Evolutionary conservation across 1,140 invertebrate genomes (phyloP).

Genomic region (Pygmarrhopalites habei): DNA sequence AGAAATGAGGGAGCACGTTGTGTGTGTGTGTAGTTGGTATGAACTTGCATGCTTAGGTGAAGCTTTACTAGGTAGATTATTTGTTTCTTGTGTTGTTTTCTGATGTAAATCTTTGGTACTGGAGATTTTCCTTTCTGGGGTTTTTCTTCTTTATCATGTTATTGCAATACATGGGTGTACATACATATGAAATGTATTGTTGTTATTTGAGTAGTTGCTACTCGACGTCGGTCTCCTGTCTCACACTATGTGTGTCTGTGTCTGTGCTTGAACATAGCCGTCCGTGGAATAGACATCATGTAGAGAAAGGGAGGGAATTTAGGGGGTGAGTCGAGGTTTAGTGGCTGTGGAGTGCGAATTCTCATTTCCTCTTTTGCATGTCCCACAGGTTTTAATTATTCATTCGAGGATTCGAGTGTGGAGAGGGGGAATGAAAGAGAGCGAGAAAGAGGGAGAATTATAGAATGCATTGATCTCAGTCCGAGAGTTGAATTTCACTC

Average conservation of each 20-base stretch:
- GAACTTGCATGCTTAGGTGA: too few species aligned
- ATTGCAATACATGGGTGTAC: too few species aligned
- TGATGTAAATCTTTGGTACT: too few species aligned
- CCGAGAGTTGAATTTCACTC: too few species aligned
- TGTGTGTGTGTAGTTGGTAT: too few species aligned
- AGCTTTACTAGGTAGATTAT: too few species aligned
- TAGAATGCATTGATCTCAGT: too few species aligned
- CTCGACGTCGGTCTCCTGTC: not conserved
- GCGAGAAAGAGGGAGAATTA: not conserved
- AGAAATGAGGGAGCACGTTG: too few species aligned
- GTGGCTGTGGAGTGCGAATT: constrained; percentile 33
- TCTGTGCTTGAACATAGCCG: not conserved
- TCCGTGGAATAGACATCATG: constrained; percentile 16
- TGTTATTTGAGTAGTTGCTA: not conserved
- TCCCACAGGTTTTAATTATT: constrained; percentile 40
- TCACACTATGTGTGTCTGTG: not conserved
- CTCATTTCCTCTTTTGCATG: constrained; percentile 38
- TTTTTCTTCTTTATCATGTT: too few species aligned
- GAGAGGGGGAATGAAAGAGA: constrained; percentile 3
- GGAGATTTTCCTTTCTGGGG: too few species aligned
- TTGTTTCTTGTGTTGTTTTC: too few species aligned
- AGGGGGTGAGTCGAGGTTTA: constrained; percentile 19
- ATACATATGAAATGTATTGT: not conserved
- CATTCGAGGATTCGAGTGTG: constrained; percentile 23
- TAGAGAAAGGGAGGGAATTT: not conserved